Percentiles rank a stretch among this genome's conserved stretches.
These are phyloP conservation scores for human (Homo sapiens) DNA, from an alignment of 2,113 vertebrate species.

Conservation along the genomic window GRCh38 chr5:45847001-45847500, in stretches of 20 bases:
- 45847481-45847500: not conserved
- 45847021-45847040: not conserved
- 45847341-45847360: not conserved
- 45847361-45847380: not conserved
- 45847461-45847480: not conserved
- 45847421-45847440: not conserved
- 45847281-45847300: not conserved
- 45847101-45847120: not conserved
- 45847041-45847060: not conserved
- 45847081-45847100: not conserved
- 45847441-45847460: not conserved
- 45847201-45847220: not conserved
- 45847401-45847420: not conserved
- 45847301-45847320: not conserved
- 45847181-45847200: not conserved
- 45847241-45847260: not conserved
- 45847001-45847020: not conserved
- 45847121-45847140: not conserved
- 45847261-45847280: not conserved
- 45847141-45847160: not conserved
- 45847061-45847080: not conserved
- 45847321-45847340: not conserved
- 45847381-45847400: not conserved
- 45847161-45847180: not conserved
- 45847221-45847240: not conserved